Base-by-base conservation (phyloP, 2,113 vertebrate species). In the Vidua macroura region DNA sequence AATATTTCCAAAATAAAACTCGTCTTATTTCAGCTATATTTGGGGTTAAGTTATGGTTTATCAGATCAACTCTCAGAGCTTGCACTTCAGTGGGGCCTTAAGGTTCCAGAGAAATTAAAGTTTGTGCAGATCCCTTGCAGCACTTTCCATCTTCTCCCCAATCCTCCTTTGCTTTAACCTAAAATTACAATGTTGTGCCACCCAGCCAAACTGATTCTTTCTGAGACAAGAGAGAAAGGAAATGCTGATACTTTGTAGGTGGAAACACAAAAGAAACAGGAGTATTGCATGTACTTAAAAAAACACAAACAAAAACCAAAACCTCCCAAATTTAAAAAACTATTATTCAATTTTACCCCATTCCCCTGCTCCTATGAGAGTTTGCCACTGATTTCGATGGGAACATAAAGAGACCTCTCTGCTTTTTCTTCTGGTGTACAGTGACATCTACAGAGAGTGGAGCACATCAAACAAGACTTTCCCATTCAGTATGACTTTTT, bases 381-480 rank as follows among this genome's bases (percentile, higher is more conserved):
- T 68, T 82, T 83, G 22, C 25, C 17, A 15, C 23, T 85, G 62
- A 59, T 25, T 93, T 62, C 2, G 1, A 2, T 44, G 46, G 48
- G 23, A 69, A 13, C 23, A 10, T 30, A 16, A 82, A 60, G n/a
- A 59, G 17, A 28, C n/a, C 11, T 49, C 58, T 87, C 56, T 90
- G 55, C 44, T 59, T 60, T 70, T 77, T 87, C n/a, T 69, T 76
- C 43, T 95, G 74, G 95, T 85, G 30, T 25, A 75, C 60, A 97
- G 94, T 96, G 95, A 96, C 97, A 94, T 92, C 96, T 97, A 87
- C 89, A 95, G 96, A 94, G 55, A 85, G 59, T 37, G 28, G n/a
- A 82, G 56, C 28, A n/a, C 31, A 85, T 68, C 30, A 77, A 55
- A 21, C n/a, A 58, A 58, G 24, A 39, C 52, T 90, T 91, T 48